phyloP scores from a whole-genome alignment of 2,888 invertebrate species.

The Thymelicus acteon region DNA sequence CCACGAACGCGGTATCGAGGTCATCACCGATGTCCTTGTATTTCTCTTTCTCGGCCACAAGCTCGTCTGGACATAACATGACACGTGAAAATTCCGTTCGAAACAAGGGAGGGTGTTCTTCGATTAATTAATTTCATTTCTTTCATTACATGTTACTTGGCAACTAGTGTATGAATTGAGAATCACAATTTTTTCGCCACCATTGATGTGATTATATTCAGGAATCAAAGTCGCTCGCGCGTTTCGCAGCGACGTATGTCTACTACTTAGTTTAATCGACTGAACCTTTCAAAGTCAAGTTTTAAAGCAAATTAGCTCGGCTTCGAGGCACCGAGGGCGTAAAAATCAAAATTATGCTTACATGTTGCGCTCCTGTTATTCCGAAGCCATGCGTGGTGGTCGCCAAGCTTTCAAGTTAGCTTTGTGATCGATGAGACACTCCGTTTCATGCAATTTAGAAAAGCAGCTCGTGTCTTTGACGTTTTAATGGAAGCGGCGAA shows the following conservation, averaged over 20 bases:
- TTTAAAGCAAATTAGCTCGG: slow-evolving; percentile 57
- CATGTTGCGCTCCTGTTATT: slow-evolving; percentile 70
- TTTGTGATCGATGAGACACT: slow-evolving; percentile 41
- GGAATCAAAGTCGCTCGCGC: background rate
- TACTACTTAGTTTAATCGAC: background rate
- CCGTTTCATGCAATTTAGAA: slow-evolving; percentile 50
- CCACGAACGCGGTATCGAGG: slow-evolving; percentile 99
- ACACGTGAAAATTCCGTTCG: slow-evolving; percentile 1
- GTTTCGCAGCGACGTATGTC: background rate
- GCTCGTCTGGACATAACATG: slow-evolving; percentile 89
- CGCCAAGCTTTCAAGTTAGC: slow-evolving; percentile 40
- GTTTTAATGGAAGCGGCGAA: slow-evolving; percentile 43
- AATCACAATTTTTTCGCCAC: no score
- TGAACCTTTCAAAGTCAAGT: slow-evolving; percentile 68
- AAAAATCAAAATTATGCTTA: slow-evolving; percentile 50
- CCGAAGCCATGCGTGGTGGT: slow-evolving; percentile 78
- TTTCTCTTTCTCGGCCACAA: slow-evolving; percentile 98
- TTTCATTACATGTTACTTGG: no score
- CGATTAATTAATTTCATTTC: no score
- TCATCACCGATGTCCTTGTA: slow-evolving; percentile 99
- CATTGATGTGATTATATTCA: no score
- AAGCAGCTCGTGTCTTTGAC: slow-evolving; percentile 41
- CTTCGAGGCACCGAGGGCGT: slow-evolving; percentile 49
- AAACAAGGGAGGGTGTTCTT: no score
- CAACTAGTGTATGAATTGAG: no score